Evolutionary conservation across 2,797 vertebrate species (phyloP).

Genomic region (Macropus fuliginosus): DNA sequence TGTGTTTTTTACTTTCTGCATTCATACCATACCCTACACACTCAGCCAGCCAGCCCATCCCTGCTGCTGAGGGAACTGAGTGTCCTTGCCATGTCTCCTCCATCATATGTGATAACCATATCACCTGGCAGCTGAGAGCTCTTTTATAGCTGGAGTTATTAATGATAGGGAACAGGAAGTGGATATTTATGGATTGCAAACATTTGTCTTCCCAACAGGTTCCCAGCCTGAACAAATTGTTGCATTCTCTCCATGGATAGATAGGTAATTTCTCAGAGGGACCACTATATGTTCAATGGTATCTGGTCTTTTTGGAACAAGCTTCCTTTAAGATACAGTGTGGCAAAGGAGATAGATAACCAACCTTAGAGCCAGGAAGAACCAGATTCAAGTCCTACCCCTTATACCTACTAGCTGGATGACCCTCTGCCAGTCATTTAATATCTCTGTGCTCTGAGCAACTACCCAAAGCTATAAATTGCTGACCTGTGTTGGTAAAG

Average conservation of each 20-base stretch:
- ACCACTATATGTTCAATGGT: background rate
- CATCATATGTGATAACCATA: background rate
- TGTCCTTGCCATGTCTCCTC: background rate
- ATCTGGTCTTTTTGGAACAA: background rate
- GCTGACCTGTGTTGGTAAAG: background rate
- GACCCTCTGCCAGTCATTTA: background rate
- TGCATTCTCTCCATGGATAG: background rate
- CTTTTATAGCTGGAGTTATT: background rate
- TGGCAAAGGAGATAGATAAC: background rate
- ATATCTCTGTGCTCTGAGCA: background rate
- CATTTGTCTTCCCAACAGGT: background rate
- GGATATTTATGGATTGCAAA: background rate
- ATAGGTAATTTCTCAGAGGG: background rate
- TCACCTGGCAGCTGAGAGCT: background rate
- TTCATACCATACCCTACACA: background rate
- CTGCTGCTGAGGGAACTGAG: background rate
- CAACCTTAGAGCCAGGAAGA: background rate
- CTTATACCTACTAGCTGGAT: background rate
- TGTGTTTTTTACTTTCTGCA: background rate
- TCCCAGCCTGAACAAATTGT: background rate
- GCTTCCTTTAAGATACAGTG: background rate
- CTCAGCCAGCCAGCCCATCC: background rate
- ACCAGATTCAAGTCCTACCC: background rate
- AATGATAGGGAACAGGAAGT: background rate
- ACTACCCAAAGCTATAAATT: background rate